Conservation (phyloP, 2,113 vertebrate species). For the Ptychochromis oligacanthus region DNA sequence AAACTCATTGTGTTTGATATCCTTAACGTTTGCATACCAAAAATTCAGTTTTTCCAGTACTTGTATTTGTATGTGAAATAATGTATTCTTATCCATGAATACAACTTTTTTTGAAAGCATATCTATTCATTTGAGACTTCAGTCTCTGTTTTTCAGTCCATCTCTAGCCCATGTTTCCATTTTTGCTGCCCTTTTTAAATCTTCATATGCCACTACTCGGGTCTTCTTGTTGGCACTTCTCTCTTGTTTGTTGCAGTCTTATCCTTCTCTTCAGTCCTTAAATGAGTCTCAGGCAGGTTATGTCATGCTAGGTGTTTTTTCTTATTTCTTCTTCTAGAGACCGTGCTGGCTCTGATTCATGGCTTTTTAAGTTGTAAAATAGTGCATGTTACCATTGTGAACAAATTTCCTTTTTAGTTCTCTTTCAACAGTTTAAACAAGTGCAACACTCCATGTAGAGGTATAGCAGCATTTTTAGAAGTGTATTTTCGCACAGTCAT, state of each 20-base stretch:
- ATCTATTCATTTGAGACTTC: neutral
- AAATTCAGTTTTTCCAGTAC: neutral
- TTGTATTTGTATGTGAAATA: neutral
- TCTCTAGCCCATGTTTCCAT: neutral
- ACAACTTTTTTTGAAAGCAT: neutral
- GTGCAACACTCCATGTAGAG: neutral
- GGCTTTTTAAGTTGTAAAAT: neutral
- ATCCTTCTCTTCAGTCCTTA: neutral
- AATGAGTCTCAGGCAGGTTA: neutral
- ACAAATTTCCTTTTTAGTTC: neutral
- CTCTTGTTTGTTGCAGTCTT: neutral
- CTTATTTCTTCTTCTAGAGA: neutral
- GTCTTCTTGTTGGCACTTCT: neutral
- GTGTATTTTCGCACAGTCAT: neutral
- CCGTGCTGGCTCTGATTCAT: neutral
- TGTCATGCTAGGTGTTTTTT: neutral
- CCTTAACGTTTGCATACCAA: neutral
- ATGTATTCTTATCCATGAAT: neutral
- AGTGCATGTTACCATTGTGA: neutral
- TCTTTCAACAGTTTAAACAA: neutral
- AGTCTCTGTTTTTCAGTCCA: neutral
- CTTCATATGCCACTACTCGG: neutral
- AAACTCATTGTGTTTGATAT: neutral
- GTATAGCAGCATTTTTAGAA: neutral
- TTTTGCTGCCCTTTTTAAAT: neutral